Base-by-base conservation (phyloP, 2,113 vertebrate genomes). In the Callospermophilus lateralis region DNA sequence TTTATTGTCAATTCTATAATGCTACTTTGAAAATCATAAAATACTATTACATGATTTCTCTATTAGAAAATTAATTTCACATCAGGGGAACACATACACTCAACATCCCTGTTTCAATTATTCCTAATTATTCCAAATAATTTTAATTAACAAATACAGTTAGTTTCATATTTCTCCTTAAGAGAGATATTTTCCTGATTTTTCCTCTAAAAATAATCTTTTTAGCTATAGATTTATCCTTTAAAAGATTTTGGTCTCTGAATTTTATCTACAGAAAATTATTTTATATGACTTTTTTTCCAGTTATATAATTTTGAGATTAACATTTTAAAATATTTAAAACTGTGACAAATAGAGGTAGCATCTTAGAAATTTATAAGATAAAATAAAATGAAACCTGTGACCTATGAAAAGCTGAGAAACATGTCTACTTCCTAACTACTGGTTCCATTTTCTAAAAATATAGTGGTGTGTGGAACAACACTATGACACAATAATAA, bases 1-100 rank as follows among this genome's bases (percentile, higher is more conserved):
- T 67, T 37, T 0, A 17, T 19, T 39, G 2, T 34, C 20, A 30
- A 22, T 3, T 34, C 1, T 1, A 68, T 55, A 48, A 8, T 6
- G 76, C 8, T n/a, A 2, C 42, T 72, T 51, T 58, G 30, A n/a
- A 70, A 61, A 87, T 37, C 12, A 16, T 65, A 80, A 73, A 80
- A 65, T 67, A 42, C 10, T 1, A 67, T 20, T 76, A 1, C 63
- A 34, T 28, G 6, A 22, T 37, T 39, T 55, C 15, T 37, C 3
- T 16, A 28, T 19, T 53, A 12, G 8, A 13, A 37, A 34, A 84
- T n/a, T 55, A 67, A 63, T 42, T 45, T 68, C 34, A 78, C 34
- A 22, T 42, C 28, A 67, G 15, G 63, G 48, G 37, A 84, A 76
- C 15, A 42, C 4, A n/a, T 37, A 15, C 37, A 51, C 4, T 61